Evolutionary conservation across 2,113 vertebrate species (phyloP).

Genomic region (Oreamnos americanus): DNA sequence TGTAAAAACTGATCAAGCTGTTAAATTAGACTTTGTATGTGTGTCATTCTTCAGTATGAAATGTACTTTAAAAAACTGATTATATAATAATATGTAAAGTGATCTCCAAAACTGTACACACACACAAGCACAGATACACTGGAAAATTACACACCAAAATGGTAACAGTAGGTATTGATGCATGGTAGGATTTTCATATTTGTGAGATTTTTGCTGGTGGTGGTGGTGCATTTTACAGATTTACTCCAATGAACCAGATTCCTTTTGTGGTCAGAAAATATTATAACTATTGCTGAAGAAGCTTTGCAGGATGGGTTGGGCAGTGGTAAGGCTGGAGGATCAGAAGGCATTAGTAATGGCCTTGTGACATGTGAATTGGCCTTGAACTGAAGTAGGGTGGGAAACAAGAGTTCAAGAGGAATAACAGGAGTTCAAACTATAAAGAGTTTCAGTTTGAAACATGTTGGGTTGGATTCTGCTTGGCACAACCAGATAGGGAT

Average conservation of each 20-base stretch:
- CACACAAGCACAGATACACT: background rate
- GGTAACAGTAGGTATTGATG: background rate
- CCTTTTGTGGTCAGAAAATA: background rate
- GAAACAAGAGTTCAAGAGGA: background rate
- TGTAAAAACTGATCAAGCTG: background rate
- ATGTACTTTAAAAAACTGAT: background rate
- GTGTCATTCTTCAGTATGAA: background rate
- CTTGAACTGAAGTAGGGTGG: background rate
- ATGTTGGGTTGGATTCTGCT: background rate
- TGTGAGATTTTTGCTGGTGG: background rate
- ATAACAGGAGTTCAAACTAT: background rate
- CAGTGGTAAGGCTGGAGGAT: background rate
- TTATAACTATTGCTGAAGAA: background rate
- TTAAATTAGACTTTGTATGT: background rate
- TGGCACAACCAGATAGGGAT: background rate
- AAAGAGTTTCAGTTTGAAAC: background rate
- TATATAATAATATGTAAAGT: background rate
- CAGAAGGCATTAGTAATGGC: background rate
- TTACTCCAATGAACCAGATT: background rate
- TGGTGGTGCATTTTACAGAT: background rate
- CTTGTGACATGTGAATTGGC: background rate
- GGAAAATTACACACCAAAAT: background rate
- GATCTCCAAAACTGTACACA: background rate
- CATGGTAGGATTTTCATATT: background rate
- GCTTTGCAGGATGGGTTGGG: background rate